Evolutionary conservation across 2,113 vertebrate genomes (phyloP).

Genomic region (Peucedramus taeniatus): DNA sequence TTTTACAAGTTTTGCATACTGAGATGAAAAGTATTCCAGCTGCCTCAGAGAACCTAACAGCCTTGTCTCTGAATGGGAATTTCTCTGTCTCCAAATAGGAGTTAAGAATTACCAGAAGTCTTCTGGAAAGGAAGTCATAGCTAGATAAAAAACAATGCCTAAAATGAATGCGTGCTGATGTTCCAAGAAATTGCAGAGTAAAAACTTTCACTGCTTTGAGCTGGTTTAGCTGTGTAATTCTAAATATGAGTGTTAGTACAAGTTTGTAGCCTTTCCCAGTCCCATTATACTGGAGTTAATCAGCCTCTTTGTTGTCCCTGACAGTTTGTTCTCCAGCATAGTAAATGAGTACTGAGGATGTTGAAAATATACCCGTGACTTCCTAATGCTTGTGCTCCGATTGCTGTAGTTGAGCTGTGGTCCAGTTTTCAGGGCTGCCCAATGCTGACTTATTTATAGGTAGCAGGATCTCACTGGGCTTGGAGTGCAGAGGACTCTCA

Average conservation of each 20-base stretch:
- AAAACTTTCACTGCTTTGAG: not conserved
- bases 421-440: not conserved
- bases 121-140: not conserved
- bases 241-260: not conserved
- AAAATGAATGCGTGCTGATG: not conserved
- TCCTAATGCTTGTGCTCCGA: not conserved
- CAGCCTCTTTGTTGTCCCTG: not conserved
- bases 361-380: not conserved
- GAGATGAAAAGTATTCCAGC: not conserved
- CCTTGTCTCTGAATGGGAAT: not conserved
- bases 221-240: not conserved
- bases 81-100: not conserved
- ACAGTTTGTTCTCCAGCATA: not conserved
- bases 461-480: not conserved
- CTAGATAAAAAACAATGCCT: not conserved
- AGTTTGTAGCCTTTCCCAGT: not conserved
- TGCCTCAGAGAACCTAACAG: not conserved
- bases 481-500: not conserved
- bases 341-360: not conserved
- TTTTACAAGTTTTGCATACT: not conserved
- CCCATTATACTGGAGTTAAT: not conserved
- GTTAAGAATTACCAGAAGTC: not conserved
- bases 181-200: not conserved
- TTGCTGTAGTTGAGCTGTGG: not conserved
- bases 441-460: not conserved